These are phyloP conservation scores for Cichladusa arquata DNA, from an alignment of 2,113 vertebrate genomes.

Conservation along the genomic window DNA sequence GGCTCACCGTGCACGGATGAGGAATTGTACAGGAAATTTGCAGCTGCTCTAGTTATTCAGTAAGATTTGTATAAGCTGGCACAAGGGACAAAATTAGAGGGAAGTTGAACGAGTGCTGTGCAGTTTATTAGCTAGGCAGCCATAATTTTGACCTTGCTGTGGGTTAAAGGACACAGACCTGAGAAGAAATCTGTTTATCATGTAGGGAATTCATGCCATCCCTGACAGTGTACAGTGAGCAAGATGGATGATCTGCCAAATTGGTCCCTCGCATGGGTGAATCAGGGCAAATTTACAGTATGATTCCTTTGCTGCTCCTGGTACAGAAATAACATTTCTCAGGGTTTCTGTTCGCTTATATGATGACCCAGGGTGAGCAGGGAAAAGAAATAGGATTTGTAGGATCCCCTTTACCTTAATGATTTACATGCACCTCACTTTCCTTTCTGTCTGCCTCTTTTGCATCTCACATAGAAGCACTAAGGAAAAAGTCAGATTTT, in stretches of 20 bases:
- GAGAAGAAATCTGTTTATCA: constrained; percentile 82
- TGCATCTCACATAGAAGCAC: constrained; percentile 6
- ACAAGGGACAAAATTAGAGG: constrained; percentile 42
- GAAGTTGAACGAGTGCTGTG: not conserved
- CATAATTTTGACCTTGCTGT: constrained; percentile 78
- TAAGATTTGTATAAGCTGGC: constrained; percentile 41
- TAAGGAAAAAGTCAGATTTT: not conserved
- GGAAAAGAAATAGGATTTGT: constrained; percentile 66
- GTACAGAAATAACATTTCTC: constrained; percentile 73
- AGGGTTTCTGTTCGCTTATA: constrained; percentile 54
- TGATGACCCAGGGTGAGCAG: constrained; percentile 59
- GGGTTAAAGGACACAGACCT: constrained; percentile 81
- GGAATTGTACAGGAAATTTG: not conserved
- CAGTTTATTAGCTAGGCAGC: constrained; percentile 66
- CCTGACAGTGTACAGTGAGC: constrained; percentile 78
- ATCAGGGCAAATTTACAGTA: constrained; percentile 77
- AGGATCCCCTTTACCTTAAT: constrained; percentile 48
- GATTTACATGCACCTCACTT: constrained; percentile 44
- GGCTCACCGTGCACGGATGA: not conserved
- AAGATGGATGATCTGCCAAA: constrained; percentile 84
- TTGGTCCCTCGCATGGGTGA: constrained; percentile 76
- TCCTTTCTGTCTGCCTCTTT: not conserved
- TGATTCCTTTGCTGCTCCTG: constrained; percentile 63
- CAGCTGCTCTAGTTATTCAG: constrained; percentile 25
- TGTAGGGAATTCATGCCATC: constrained; percentile 72